These are phyloP conservation scores for Tenthredo amoena DNA, from an alignment of 2,888 invertebrate species.

Conservation along the genomic window DNA sequence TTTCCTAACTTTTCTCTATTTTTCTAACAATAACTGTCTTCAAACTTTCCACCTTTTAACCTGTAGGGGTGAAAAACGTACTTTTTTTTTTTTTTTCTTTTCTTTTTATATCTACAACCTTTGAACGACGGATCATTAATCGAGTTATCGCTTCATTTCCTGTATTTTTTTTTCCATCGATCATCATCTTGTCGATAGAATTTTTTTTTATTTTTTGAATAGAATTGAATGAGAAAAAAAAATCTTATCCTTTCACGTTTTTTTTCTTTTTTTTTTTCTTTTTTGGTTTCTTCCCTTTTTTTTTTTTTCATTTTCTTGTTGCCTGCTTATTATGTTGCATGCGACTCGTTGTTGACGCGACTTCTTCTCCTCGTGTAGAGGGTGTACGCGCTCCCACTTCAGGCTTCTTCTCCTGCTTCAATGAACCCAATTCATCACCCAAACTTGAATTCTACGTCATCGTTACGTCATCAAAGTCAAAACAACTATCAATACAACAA, in stretches of 20 bases:
- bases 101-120: neutral
- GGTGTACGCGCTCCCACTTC: slow-evolving; percentile 78
- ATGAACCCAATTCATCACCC: slow-evolving; percentile 73
- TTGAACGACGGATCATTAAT: neutral
- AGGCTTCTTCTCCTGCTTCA: slow-evolving; percentile 74
- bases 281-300: neutral
- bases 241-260: neutral
- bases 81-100: neutral
- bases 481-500: slow-evolving; percentile 69
- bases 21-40: slow-evolving; percentile 26
- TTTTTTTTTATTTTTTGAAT: too few species aligned
- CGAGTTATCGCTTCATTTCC: neutral
- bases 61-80: neutral
- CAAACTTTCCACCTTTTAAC: slow-evolving; percentile 1
- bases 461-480: slow-evolving; percentile 75
- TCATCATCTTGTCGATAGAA: neutral
- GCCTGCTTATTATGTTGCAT: slow-evolving; percentile 74
- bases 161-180: neutral
- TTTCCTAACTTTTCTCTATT: neutral
- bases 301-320: slow-evolving; percentile 22
- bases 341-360: slow-evolving; percentile 66
- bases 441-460: slow-evolving; percentile 76
- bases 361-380: slow-evolving; percentile 72
- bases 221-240: neutral
- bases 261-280: neutral